A percentile compares a stretch with the other conserved stretches of the same genome.
phyloP scores from a whole-genome alignment of 2,888 invertebrate species.

The Melinaea menophilus region DNA sequence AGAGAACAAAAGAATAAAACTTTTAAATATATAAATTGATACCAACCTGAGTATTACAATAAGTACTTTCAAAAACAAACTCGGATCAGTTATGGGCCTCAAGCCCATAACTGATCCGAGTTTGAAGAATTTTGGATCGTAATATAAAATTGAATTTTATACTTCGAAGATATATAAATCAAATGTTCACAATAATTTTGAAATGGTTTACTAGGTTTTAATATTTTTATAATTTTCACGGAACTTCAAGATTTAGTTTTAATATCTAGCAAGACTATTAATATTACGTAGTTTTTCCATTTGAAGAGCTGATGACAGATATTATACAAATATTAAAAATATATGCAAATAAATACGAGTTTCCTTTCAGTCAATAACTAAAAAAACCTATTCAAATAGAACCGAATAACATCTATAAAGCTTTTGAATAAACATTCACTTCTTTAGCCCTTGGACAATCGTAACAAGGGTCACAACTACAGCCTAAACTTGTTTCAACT shows the following conservation, averaged over 20 bases:
- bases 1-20: no score
- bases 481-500: constrained; percentile 76
- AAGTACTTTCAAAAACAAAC: constrained; percentile 42
- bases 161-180: constrained; percentile 32
- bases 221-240: constrained; percentile 13
- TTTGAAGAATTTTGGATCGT: constrained; percentile 65
- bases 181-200: constrained; percentile 30
- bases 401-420: constrained; percentile 52
- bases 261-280: constrained; percentile 5
- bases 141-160: constrained; percentile 44
- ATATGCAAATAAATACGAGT: no score
- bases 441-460: constrained; percentile 72
- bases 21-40: no score
- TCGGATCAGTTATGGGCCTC: constrained; percentile 52
- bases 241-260: background rate
- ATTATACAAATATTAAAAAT: no score
- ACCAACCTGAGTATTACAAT: no score
- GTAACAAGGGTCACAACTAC: constrained; percentile 72
- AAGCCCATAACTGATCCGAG: constrained; percentile 69
- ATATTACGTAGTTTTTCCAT: background rate
- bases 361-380: background rate
- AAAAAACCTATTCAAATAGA: background rate
- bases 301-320: no score
- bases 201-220: constrained; percentile 13
- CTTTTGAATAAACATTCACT: constrained; percentile 75